A percentile compares a stretch with the other conserved stretches of the same genome.
Evolutionary conservation across 2,888 invertebrate genomes (phyloP).

Genomic region (Drosophila monieri): DNA sequence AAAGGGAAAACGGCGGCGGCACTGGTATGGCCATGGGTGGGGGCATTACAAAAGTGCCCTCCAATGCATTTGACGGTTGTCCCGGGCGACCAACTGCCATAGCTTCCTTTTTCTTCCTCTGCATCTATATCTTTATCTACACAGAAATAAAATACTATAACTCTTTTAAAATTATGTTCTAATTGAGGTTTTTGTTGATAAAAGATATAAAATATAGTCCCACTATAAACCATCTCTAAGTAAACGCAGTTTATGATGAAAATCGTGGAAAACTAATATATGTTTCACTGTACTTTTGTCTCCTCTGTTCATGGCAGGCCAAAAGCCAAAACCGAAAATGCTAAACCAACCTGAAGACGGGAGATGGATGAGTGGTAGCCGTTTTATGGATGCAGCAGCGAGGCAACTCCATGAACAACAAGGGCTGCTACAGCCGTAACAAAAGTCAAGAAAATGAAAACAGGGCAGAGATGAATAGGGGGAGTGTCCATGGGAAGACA

Average conservation of each 20-base stretch:
- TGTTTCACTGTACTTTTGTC: slow-evolving; percentile 5
- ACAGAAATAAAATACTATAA: slow-evolving; percentile 4
- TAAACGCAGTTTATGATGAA: background rate
- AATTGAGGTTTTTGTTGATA: background rate
- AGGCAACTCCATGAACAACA: slow-evolving; percentile 36
- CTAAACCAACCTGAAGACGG: slow-evolving; percentile 44
- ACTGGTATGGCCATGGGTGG: background rate
- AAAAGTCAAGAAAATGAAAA: slow-evolving; percentile 56
- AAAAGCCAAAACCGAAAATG: slow-evolving; percentile 37
- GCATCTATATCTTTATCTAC: slow-evolving; percentile 3
- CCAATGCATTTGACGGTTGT: slow-evolving; percentile 67
- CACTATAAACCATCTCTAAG: background rate
- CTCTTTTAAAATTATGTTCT: background rate
- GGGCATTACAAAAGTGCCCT: slow-evolving; percentile 37
- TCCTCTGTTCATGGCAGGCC: slow-evolving; percentile 9
- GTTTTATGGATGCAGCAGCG: slow-evolving; percentile 32
- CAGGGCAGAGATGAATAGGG: slow-evolving; percentile 12
- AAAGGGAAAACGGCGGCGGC: background rate
- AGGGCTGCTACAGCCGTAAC: slow-evolving; percentile 30
- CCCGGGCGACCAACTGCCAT: slow-evolving; percentile 63
- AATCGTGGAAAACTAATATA: background rate
- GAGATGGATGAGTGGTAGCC: slow-evolving; percentile 52
- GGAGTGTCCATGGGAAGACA: slow-evolving; percentile 43
- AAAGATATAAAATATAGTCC: background rate
- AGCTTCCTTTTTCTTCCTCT: background rate